Base-by-base conservation (phyloP, 2,797 vertebrate genomes). In the Austrolebias charrua region DNA sequence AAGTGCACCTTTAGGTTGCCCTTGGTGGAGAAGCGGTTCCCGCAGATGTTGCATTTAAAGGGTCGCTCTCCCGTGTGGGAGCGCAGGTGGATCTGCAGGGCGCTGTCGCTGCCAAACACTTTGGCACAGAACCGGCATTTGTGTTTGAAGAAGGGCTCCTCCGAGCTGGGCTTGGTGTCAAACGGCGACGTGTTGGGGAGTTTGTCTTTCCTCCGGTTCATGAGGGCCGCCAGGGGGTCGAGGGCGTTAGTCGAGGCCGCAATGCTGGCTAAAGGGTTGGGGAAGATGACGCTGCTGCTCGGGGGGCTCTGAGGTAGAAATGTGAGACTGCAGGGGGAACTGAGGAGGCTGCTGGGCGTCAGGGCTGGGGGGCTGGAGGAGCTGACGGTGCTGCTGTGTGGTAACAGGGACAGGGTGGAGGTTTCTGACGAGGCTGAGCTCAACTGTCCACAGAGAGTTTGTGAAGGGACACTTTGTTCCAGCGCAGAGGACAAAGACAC, bases 1-100 rank as follows among this genome's bases (percentile, higher is more conserved):
- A 99, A 99, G 90, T 99, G 98, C 77, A 99, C 97, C 90, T 99
- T 99, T 58, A 99, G 90, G 87, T 99, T 99, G 65, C 98, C 98
- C 84, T 99, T 98, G 18, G 98, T 99, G 88, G 98, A 99, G 88
- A 99, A 99, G 71, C 98, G 97, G 76, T 99, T 99, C 70, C 98
- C 98, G 0, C 98, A 99, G 87, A 99, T 94, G 93, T 99, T 99
- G 81, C 98, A 99, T 81, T 99, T 99, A 86, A 99, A 99, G 73
- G 98, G 98, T 69, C 97, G 92, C 90, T 99, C 98, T 0, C 97
- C 98, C 0, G 98, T 99, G 80, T 99, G 98, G 0, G 98, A 99
- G 73, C 98, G 97, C 88, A 99, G 91, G 90, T 99, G 98, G 82
- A 99, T 99, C 91, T 99, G 97, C 86, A 99, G 90, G 38, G 97